Evolutionary conservation across 2,888 invertebrate genomes (phyloP).

Genomic region (Invenusta paracnida): DNA sequence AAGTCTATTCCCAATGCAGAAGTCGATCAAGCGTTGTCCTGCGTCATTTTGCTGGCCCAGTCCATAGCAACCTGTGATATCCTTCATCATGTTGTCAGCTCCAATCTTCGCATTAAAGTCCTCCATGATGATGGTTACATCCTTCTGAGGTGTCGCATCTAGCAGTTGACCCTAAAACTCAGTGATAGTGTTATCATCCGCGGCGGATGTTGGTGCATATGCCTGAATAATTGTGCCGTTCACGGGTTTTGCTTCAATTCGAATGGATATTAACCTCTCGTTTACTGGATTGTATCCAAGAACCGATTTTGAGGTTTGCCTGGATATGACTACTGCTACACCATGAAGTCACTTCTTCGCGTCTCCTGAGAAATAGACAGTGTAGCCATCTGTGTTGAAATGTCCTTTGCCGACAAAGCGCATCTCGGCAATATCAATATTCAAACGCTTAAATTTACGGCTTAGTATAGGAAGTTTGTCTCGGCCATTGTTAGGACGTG

Average conservation of each 20-base stretch:
- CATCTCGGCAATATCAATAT: neutral
- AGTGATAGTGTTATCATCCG: neutral
- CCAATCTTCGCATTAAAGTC: neutral
- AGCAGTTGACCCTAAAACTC: neutral
- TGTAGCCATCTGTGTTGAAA: neutral
- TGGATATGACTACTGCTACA: neutral
- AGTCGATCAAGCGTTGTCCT: neutral
- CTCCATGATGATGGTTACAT: slow-evolving; percentile 12
- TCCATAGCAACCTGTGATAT: neutral
- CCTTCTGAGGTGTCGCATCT: slow-evolving; percentile 6
- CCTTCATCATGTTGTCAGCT: neutral
- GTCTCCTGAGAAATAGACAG: neutral
- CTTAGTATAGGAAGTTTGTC: too few relatives aligned
- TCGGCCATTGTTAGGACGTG: neutral
- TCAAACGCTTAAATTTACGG: neutral
- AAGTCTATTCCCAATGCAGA: neutral
- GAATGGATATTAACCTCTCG: neutral
- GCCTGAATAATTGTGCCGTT: neutral
- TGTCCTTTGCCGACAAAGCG: neutral
- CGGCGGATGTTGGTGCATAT: slow-evolving; percentile 21
- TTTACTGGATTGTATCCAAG: neutral
- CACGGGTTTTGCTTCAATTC: neutral
- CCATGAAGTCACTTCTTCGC: neutral
- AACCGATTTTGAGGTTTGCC: neutral
- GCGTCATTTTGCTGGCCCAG: neutral